Percentiles rank a stretch among this genome's conserved stretches.
Evolutionary conservation across 2,113 vertebrate genomes (phyloP).

Genomic region (Procavia capensis): DNA sequence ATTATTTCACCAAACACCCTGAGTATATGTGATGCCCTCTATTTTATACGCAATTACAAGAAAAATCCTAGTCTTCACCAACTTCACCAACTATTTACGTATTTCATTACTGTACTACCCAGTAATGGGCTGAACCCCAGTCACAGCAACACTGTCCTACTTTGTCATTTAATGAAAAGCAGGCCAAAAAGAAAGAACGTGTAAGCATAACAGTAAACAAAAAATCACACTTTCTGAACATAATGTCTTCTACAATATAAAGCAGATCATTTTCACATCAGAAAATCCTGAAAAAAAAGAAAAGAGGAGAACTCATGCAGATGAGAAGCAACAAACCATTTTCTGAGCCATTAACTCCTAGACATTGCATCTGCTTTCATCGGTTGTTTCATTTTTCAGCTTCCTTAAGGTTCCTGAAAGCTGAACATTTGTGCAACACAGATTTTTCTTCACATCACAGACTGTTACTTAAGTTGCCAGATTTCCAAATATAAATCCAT

Average conservation of each 20-base stretch:
- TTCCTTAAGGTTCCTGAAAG: neutral
- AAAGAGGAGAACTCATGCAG: neutral
- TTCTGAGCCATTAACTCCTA: neutral
- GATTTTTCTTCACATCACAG: neutral
- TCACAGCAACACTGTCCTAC: neutral
- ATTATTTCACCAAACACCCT: neutral
- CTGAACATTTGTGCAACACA: neutral
- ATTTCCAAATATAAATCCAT: constrained; percentile 32
- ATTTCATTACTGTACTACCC: neutral
- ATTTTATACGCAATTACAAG: neutral
- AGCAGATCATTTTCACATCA: neutral
- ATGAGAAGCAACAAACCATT: neutral
- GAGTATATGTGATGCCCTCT: neutral
- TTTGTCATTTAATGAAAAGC: neutral
- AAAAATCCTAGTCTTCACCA: neutral
- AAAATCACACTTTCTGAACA: neutral
- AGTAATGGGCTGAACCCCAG: neutral
- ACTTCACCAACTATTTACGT: neutral
- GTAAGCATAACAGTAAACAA: neutral
- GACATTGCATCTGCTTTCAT: neutral
- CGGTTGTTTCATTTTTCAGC: neutral
- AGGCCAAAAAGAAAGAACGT: neutral
- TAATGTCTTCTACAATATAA: neutral
- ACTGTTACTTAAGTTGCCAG: constrained; percentile 25
- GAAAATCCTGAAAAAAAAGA: neutral